Base-by-base conservation (phyloP, 1,140 invertebrate species). In the Atta cephalotes region DNA sequence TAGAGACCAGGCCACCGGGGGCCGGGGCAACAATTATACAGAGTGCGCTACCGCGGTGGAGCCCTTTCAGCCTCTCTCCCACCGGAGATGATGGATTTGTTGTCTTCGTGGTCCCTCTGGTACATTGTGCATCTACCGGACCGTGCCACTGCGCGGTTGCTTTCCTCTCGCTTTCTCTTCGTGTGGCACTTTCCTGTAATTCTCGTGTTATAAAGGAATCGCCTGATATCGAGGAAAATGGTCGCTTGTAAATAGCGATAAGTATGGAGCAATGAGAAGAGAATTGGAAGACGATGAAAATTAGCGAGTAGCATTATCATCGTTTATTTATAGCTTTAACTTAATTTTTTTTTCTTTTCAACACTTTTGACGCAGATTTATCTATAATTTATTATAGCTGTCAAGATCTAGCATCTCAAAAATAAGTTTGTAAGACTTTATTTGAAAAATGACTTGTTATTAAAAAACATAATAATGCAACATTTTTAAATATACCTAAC, bases 1-100 rank as follows among this genome's bases (percentile, higher is more conserved):
- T 92, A 88, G 68, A 90, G 93, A 91, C 87, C 87, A 79, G 87
- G 89, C 90, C 92, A 88, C 89, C 89, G 87, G 89, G 92, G 92
- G 91, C 92, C 92, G 92, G 92, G 91, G 92, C 92, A 92, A 93
- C 92, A 94, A 94, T 94, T 94, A 93, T 87, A 92, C 92, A 93
- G 92, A 94, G 93, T 94, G 92, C 93, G 93, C 91, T 88, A 89
- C 89, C 81, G 78, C 65, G 92, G 82, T 87, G 87, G 72, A 88
- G 91, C 92, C 93, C 92, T 93, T 92, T 93, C 90, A 93, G 92
- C 91, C 87, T 88, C 88, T 80, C 90, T 89, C 89, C 88, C 87
- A 88, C 88, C 78, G 89, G 89, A 90, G 92, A 93, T 93, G 93
- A 93, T 93, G 93, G 93, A 93, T 91, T 91, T 89, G 89, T 91